Conservation (phyloP, 1,140 invertebrate species). For the Sitobion miscanthi region DNA sequence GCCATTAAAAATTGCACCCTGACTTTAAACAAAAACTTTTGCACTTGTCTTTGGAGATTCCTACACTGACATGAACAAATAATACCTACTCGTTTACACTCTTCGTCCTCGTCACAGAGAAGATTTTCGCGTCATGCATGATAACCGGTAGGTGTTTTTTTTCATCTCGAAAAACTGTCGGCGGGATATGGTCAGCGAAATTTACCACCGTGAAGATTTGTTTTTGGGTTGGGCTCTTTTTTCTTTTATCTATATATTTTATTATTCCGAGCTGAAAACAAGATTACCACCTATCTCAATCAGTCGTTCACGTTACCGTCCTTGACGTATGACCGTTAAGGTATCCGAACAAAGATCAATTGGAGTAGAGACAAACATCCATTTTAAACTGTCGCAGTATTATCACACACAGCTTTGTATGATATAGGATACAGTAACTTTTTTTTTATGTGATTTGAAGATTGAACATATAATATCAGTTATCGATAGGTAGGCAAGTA, state of each 20-base stretch:
- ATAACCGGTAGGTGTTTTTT: not conserved
- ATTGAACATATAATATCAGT: not conserved
- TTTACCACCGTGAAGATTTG: not conserved
- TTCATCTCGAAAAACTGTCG: not conserved
- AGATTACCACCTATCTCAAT: slow-evolving; percentile 17
- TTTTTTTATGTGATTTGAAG: not conserved
- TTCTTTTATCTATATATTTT: not conserved
- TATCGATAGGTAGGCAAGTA: not conserved
- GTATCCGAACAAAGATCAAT: not conserved
- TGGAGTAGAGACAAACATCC: not conserved
- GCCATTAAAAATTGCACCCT: not conserved
- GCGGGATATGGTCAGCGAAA: not conserved
- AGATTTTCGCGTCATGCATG: not conserved
- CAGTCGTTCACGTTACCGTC: not conserved
- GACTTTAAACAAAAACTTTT: slow-evolving; percentile 10
- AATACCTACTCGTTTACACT: not conserved
- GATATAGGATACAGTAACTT: not conserved
- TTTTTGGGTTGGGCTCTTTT: not conserved
- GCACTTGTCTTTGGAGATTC: not conserved
- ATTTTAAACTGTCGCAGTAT: slow-evolving; percentile 8
- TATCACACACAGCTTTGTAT: not conserved
- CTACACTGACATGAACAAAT: not conserved
- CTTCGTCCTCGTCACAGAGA: not conserved
- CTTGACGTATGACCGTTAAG: not conserved
- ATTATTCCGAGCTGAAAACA: not conserved